phyloP scores from a whole-genome alignment of 2,797 vertebrate genomes.

The Sebastes cheni region DNA sequence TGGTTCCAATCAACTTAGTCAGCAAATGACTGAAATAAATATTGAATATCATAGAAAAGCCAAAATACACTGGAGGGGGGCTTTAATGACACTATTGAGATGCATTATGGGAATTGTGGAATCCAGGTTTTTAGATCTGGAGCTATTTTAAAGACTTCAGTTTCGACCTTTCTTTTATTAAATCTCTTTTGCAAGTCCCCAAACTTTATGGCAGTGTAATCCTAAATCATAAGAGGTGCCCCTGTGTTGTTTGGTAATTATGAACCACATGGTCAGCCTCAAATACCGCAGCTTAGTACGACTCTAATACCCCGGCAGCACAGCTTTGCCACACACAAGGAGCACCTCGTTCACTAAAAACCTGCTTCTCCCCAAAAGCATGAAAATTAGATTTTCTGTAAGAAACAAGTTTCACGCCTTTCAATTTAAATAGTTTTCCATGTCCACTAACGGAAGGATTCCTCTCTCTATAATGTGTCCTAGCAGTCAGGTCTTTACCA shows the following conservation, averaged over 20 bases:
- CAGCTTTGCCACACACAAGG: background rate
- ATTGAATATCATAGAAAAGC: too few relatives aligned
- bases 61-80: too few relatives aligned
- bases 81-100: too few relatives aligned
- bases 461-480: background rate
- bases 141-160: background rate
- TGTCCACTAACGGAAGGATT: background rate
- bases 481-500: background rate
- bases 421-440: background rate
- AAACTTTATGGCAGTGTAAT: background rate
- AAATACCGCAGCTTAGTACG: background rate
- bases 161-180: background rate
- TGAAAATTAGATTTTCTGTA: background rate
- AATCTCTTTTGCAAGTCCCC: background rate
- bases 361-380: background rate
- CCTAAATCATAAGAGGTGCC: background rate
- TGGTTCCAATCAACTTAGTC: too few relatives aligned
- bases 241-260: background rate
- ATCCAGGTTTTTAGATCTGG: too few relatives aligned
- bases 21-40: too few relatives aligned
- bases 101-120: too few relatives aligned
- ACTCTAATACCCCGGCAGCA: background rate
- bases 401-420: conserved; percentile 1
- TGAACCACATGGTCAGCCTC: background rate
- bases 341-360: background rate